Percentiles rank a stretch among this genome's conserved stretches.
These are phyloP conservation scores for Eudyptes chrysolophus DNA, from an alignment of 2,113 vertebrate genomes.

Conservation along the genomic window DNA sequence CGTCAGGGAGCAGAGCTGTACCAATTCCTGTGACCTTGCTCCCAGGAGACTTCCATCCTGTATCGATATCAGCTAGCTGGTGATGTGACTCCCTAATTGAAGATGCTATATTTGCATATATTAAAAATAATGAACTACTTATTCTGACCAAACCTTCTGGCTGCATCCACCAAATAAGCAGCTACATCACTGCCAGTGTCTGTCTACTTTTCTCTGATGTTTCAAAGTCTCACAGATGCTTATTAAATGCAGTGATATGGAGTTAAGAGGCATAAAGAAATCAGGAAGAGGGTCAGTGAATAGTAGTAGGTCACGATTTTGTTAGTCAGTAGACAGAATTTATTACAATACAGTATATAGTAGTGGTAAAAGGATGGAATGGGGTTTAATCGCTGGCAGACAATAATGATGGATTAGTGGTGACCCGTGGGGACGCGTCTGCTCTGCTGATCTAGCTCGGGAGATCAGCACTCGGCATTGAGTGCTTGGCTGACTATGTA, in stretches of 20 bases:
- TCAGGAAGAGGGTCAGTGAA: not conserved
- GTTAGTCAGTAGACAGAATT: not conserved
- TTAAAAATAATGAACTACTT: not conserved
- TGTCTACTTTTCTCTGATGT: not conserved
- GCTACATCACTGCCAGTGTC: not conserved
- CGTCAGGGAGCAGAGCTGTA: not conserved
- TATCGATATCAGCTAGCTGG: not conserved
- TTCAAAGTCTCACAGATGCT: not conserved
- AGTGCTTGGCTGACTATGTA: not conserved
- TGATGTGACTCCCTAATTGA: not conserved
- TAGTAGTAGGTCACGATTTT: not conserved
- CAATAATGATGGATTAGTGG: not conserved
- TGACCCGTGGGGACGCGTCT: accelerated
- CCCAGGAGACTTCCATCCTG: not conserved
- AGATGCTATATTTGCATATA: not conserved
- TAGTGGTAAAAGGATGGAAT: not conserved
- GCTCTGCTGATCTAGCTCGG: not conserved
- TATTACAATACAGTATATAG: not conserved
- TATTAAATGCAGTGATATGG: not conserved
- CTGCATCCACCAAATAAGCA: not conserved
- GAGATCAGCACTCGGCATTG: not conserved
- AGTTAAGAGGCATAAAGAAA: not conserved
- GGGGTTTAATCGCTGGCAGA: not conserved
- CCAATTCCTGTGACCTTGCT: not conserved
- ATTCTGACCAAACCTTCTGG: not conserved